A percentile compares a stretch with the other conserved stretches of the same genome.
phyloP scores from a whole-genome alignment of 2,888 invertebrate species.

The Melanostoma mellinum region DNA sequence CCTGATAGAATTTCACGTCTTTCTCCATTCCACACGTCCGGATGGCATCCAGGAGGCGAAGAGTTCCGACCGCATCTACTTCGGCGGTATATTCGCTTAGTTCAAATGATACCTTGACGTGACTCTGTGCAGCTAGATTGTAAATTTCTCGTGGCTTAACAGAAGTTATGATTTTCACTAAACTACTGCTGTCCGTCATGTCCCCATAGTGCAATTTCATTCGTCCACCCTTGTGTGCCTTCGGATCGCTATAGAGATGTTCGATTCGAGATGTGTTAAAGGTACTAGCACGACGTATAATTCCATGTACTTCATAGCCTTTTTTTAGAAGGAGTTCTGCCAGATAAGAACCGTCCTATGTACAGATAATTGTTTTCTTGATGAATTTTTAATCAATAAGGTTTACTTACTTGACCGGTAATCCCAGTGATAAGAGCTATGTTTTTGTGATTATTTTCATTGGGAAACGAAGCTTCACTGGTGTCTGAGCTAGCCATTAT shows the following conservation, averaged over 20 bases:
- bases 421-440: slow-evolving; percentile 97
- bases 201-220: slow-evolving; percentile 99
- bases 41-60: slow-evolving; percentile 95
- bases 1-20: slow-evolving; percentile 94
- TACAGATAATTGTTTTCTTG: not conserved
- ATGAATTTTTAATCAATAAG: not conserved
- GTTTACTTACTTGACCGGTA: slow-evolving; percentile 93
- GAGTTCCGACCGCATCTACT: slow-evolving; percentile 97
- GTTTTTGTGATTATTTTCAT: slow-evolving; percentile 32
- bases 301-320: slow-evolving; percentile 97
- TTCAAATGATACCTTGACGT: slow-evolving; percentile 99
- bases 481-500: slow-evolving; percentile 37
- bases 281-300: slow-evolving; percentile 95
- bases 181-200: slow-evolving; percentile 97
- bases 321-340: slow-evolving; percentile 96
- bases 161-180: slow-evolving; percentile 90
- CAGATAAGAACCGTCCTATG: slow-evolving; percentile 97
- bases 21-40: slow-evolving; percentile 93
- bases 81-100: slow-evolving; percentile 99
- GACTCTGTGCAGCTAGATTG: slow-evolving; percentile 99
- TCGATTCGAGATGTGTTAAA: slow-evolving; percentile 98
- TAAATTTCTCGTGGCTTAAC: slow-evolving; percentile 95
- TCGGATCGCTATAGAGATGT: slow-evolving; percentile 96
- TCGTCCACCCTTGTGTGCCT: slow-evolving; percentile 92
- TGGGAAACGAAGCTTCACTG: not conserved